Evolutionary conservation across 1,140 invertebrate genomes (phyloP), one percentile per base, ranked within the genome.

Genomic region (Gerris buenoi): DNA sequence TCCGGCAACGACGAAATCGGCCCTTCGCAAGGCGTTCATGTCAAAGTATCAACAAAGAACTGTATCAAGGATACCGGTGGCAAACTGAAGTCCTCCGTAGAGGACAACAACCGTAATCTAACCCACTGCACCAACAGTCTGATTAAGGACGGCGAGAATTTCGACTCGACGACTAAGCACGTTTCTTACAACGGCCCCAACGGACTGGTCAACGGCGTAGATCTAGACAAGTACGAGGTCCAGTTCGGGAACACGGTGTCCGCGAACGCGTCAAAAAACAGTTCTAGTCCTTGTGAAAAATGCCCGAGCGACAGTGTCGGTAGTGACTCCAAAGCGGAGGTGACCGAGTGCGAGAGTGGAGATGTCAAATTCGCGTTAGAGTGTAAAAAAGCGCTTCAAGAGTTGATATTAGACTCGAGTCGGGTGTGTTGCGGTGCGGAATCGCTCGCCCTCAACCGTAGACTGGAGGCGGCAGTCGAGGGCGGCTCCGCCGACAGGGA

Each of bases 201-300:
- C 25, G 65, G 65, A 10, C 13, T 66, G 25, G 46, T 46, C 59
- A 66, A 66, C 57, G 65, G 65, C 25, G 23, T 66, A 26, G 65
- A 66, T 59, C 5, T 26, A 59, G 57, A 33, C 10, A 59, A 66
- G 10, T 13, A 22, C n/a, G 65, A 57, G 3, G 25, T 23, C 15
- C 5, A 66, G 18, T 33, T 59, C 18, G 46, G n/a, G 25, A 10
- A 57, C 22, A 25, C 56, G 25, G 33, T 25, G 27, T 27, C 46
- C 5, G 25, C 58, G 10, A 18, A 25, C 25, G 25, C 22, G 62
- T 25, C 33, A 26, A 64, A 60, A 60, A 64, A 69, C 46, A 68
- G 65, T 64, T 65, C 66, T 70, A 70, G 69, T 70, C 69, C 65
- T 62, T 64, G 57, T 69, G 58, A 46, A 61, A 65, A n/a, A 63